Conservation (phyloP, 2,888 invertebrate genomes). For the Neuroscelio doddi region DNA sequence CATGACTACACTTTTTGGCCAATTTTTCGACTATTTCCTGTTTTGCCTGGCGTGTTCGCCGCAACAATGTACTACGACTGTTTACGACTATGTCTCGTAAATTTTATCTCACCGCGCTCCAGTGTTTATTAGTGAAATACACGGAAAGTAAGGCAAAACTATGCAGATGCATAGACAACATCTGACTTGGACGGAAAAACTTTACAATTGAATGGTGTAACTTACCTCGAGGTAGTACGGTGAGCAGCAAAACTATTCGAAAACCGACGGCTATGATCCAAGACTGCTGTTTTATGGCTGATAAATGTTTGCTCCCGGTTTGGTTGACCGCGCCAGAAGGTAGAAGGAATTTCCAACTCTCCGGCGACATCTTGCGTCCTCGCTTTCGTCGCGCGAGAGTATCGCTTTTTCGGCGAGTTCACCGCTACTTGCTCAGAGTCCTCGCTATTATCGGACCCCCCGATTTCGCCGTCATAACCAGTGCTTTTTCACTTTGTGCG, state of each 20-base stretch:
- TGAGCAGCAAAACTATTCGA: slow-evolving; percentile 63
- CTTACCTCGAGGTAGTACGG: slow-evolving; percentile 68
- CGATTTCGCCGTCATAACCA: slow-evolving; percentile 68
- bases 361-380: slow-evolving; percentile 5
- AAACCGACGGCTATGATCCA: slow-evolving; percentile 58
- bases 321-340: too few species aligned
- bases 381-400: background rate
- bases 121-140: too few species aligned
- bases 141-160: too few species aligned
- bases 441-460: slow-evolving; percentile 51
- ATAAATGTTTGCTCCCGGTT: slow-evolving; percentile 47
- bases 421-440: slow-evolving; percentile 34
- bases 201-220: too few species aligned
- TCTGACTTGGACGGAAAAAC: too few species aligned
- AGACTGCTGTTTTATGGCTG: slow-evolving; percentile 39
- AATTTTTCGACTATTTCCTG: slow-evolving; percentile 2
- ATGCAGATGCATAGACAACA: too few species aligned
- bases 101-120: too few species aligned
- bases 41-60: background rate
- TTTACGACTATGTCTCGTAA: too few species aligned
- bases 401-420: slow-evolving; percentile 1
- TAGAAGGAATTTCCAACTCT: too few species aligned
- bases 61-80: slow-evolving; percentile 6
- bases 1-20: slow-evolving; percentile 4
- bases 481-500: slow-evolving; percentile 26